phyloP scores from a whole-genome alignment of 2,113 vertebrate species.

The Scomber japonicus region DNA sequence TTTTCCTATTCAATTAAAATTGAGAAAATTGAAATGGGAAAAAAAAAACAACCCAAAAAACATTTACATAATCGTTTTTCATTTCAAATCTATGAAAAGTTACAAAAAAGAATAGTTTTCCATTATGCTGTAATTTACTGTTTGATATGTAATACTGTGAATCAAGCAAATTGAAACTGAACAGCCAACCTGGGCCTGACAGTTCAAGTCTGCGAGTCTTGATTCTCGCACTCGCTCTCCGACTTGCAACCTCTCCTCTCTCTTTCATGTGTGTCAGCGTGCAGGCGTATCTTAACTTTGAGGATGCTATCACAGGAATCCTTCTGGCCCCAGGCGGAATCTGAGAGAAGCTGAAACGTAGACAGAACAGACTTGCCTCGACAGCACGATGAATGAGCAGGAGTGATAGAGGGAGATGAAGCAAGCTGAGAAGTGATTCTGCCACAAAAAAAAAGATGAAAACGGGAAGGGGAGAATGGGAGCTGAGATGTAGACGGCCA shows the following conservation, averaged over 20 bases:
- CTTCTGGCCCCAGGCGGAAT: slow-evolving; percentile 55
- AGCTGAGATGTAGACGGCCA: slow-evolving; percentile 1
- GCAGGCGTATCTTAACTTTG: slow-evolving; percentile 57
- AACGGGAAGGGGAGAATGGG: slow-evolving; percentile 18
- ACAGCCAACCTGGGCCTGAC: slow-evolving; percentile 5
- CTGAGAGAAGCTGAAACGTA: slow-evolving; percentile 58
- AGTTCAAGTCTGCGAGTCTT: slow-evolving; percentile 2
- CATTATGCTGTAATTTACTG: slow-evolving; percentile 9
- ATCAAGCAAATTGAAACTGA: slow-evolving; percentile 32
- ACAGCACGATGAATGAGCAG: slow-evolving; percentile 38
- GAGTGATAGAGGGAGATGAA: slow-evolving; percentile 59
- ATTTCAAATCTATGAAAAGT: background rate
- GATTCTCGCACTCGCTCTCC: background rate
- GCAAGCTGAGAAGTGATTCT: slow-evolving; percentile 39
- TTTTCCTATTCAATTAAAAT: slow-evolving; percentile 7
- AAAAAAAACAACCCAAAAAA: background rate
- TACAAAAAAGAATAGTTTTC: background rate
- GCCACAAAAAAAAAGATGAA: slow-evolving; percentile 50
- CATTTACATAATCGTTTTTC: background rate
- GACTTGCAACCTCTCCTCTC: slow-evolving; percentile 6
- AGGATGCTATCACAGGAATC: slow-evolving; percentile 59
- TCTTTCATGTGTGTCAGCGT: slow-evolving; percentile 52
- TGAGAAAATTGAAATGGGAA: slow-evolving; percentile 15
- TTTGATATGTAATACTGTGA: slow-evolving; percentile 5
- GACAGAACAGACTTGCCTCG: slow-evolving; percentile 44